Conservation (phyloP, 2,888 invertebrate species). For the Drosophila histrio region DNA sequence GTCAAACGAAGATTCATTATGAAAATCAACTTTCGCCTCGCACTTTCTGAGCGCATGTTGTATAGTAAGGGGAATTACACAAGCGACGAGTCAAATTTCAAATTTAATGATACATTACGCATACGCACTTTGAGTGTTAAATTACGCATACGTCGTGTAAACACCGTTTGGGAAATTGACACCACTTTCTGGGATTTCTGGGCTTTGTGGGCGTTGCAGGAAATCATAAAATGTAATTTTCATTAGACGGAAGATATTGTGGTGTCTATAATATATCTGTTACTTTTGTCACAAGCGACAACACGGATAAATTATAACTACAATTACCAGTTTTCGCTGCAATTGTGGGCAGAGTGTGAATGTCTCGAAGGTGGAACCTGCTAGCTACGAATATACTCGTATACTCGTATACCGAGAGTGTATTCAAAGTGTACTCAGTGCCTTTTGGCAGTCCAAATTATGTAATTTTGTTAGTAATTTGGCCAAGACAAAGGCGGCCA, state of each 20-base stretch:
- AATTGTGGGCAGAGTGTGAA: slow-evolving; percentile 73
- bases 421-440: slow-evolving; percentile 16
- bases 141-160: slow-evolving; percentile 55
- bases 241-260: slow-evolving; percentile 70
- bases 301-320: slow-evolving; percentile 41
- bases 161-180: slow-evolving; percentile 48
- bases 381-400: background rate
- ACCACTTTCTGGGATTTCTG: slow-evolving; percentile 43
- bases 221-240: slow-evolving; percentile 71
- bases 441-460: slow-evolving; percentile 48
- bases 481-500: slow-evolving; percentile 35
- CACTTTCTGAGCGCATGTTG: slow-evolving; percentile 29
- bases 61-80: slow-evolving; percentile 44
- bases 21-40: slow-evolving; percentile 28
- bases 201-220: slow-evolving; percentile 65
- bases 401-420: background rate
- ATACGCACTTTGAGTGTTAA: slow-evolving; percentile 51
- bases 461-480: slow-evolving; percentile 56
- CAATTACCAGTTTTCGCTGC: slow-evolving; percentile 55
- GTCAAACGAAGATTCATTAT: slow-evolving; percentile 14
- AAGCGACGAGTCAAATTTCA: slow-evolving; percentile 47
- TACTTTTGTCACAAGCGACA: slow-evolving; percentile 55
- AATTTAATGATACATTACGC: slow-evolving; percentile 60
- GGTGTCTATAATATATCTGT: slow-evolving; percentile 47
- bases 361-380: slow-evolving; percentile 54